phyloP scores from a whole-genome alignment of 2,113 vertebrate genomes.

The Corythornis cristatus region DNA sequence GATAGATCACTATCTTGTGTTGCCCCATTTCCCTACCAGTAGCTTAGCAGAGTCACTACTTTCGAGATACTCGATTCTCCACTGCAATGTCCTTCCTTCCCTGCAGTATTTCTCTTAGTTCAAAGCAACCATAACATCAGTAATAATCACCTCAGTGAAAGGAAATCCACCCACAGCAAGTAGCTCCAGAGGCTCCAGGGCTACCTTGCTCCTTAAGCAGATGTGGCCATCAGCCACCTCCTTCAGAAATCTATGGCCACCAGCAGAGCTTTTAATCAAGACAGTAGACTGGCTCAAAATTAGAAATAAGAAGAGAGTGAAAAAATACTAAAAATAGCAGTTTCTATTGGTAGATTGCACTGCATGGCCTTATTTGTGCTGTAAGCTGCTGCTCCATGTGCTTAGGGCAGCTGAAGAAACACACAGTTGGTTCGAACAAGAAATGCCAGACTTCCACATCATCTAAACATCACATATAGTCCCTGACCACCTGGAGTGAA shows the following conservation, averaged over 20 bases:
- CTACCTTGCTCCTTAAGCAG: not conserved
- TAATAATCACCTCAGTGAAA: not conserved
- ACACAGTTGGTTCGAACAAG: not conserved
- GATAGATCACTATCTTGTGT: not conserved
- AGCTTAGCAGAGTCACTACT: not conserved
- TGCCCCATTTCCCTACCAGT: not conserved
- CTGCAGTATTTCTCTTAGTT: not conserved
- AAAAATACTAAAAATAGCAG: not conserved
- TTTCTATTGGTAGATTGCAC: not conserved
- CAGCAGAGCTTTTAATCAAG: not conserved
- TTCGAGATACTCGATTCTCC: not conserved
- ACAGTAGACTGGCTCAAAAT: not conserved
- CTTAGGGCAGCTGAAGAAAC: not conserved
- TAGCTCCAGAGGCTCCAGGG: not conserved
- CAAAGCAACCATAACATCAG: not conserved
- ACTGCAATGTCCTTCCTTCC: not conserved
- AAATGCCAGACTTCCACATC: not conserved
- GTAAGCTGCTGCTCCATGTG: rapidly evolving
- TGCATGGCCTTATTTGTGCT: not conserved
- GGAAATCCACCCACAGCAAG: not conserved
- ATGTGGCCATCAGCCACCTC: not conserved
- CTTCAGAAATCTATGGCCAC: not conserved
- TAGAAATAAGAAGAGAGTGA: not conserved
- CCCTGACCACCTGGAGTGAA: not conserved
- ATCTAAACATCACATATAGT: not conserved